Conservation (phyloP, 1,140 invertebrate genomes). For the Bacillus rossius region DNA sequence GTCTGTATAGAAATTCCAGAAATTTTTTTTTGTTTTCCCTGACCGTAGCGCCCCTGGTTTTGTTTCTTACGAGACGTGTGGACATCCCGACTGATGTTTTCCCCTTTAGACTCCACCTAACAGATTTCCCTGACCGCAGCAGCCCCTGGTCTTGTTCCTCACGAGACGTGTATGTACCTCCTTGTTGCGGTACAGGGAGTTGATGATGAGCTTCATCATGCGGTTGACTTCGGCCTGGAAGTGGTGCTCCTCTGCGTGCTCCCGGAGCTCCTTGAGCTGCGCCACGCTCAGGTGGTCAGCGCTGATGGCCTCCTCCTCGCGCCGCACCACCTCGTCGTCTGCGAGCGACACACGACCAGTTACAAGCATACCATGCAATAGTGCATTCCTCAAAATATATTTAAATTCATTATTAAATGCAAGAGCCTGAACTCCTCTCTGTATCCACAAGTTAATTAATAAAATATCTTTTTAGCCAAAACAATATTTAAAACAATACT, state of each 20-base stretch:
- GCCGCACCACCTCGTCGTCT: constrained; percentile 73
- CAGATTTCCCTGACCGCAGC: too few relatives aligned
- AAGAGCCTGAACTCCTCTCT: not conserved
- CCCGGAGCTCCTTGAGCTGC: constrained; percentile 86
- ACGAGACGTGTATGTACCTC: constrained; percentile 64
- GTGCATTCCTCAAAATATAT: not conserved
- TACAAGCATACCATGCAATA: not conserved
- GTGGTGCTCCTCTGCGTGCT: constrained; percentile 87
- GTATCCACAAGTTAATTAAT: not conserved
- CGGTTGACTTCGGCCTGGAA: constrained; percentile 98
- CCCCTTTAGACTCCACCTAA: too few relatives aligned
- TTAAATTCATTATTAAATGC: not conserved
- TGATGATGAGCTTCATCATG: constrained; percentile 99
- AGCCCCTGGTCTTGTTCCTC: too few relatives aligned
- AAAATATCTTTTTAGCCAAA: too few relatives aligned
- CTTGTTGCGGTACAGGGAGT: constrained; percentile 97
- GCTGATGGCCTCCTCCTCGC: constrained; percentile 96
- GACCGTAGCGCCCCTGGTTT: too few relatives aligned
- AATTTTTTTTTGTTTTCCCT: too few relatives aligned
- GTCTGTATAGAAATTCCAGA: too few relatives aligned
- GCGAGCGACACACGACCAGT: too few relatives aligned
- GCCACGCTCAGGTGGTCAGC: constrained; percentile 93
- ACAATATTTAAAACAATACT: too few relatives aligned
- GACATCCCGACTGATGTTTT: too few relatives aligned
- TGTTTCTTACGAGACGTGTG: too few relatives aligned